Percentiles rank a stretch among this genome's conserved stretches.
These are phyloP conservation scores for Drosophila aff. DNA, from an alignment of 1,140 invertebrate species.

Conservation along the genomic window DNA sequence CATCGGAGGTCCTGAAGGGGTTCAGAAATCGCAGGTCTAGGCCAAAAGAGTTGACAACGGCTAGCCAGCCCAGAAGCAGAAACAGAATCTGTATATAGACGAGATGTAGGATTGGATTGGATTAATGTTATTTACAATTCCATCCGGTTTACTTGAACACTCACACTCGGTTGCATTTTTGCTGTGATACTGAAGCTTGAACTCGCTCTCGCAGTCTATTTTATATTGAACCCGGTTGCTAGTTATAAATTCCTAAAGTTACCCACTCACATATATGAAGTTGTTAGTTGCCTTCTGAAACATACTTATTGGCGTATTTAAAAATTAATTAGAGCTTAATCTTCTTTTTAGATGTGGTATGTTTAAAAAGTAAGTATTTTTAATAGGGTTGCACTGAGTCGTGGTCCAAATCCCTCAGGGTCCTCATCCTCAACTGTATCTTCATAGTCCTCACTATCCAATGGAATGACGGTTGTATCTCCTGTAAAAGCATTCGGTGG, in stretches of 20 bases:
- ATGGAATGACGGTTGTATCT: too few relatives aligned
- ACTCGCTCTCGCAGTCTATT: neutral
- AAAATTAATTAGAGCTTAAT: neutral
- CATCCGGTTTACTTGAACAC: slow-evolving; percentile 10
- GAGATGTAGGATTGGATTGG: neutral
- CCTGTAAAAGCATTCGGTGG: neutral
- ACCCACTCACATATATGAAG: neutral
- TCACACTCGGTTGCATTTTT: slow-evolving; percentile 37
- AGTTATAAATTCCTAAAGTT: slow-evolving; percentile 20
- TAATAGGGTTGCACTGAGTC: slow-evolving; percentile 1
- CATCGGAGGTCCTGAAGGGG: neutral
- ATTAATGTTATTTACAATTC: neutral
- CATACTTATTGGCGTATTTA: slow-evolving; percentile 9
- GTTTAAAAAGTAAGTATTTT: slow-evolving; percentile 9
- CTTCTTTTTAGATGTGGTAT: neutral
- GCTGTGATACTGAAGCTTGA: slow-evolving; percentile 14
- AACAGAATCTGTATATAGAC: slow-evolving; percentile 10
- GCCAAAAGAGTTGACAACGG: slow-evolving; percentile 3
- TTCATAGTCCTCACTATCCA: neutral
- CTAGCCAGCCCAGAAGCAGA: slow-evolving; percentile 4
- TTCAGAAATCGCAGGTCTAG: slow-evolving; percentile 3
- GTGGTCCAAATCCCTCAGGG: neutral
- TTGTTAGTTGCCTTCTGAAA: neutral
- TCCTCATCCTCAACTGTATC: neutral
- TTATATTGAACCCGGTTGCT: slow-evolving; percentile 20